Evolutionary conservation across 2,797 vertebrate species (phyloP).

Genomic region (Spinibarbus caldwelli): DNA sequence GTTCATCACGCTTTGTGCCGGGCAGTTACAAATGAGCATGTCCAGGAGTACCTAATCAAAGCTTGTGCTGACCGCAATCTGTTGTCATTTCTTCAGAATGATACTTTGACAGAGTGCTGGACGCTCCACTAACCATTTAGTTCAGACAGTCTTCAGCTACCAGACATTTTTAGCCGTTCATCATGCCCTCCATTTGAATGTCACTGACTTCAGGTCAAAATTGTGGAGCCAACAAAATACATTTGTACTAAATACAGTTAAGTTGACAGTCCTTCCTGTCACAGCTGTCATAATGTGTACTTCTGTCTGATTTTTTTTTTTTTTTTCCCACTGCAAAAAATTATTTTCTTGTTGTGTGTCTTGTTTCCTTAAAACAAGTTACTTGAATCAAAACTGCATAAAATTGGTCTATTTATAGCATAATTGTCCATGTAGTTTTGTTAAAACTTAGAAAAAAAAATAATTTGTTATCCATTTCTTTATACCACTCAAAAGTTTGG

Average conservation of each 20-base stretch:
- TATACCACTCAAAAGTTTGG: neutral
- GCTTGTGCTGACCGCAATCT: constrained; percentile 20
- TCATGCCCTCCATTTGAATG: constrained; percentile 7
- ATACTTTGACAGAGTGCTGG: constrained; percentile 35
- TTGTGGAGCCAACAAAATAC: neutral
- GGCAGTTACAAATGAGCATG: constrained; percentile 29
- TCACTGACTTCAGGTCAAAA: neutral
- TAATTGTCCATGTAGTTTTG: no score
- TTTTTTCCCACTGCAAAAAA: neutral
- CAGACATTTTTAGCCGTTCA: constrained; percentile 13
- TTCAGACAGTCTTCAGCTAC: constrained; percentile 30
- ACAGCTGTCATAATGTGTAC: constrained; percentile 4
- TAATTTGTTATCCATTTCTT: no score
- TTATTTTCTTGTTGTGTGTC: neutral
- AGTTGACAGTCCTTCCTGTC: neutral
- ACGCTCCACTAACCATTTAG: constrained; percentile 41
- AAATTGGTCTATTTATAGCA: neutral
- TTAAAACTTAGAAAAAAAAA: no score
- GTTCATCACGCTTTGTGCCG: neutral
- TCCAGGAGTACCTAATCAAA: constrained; percentile 42
- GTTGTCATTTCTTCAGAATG: constrained; percentile 51
- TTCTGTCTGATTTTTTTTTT: no score
- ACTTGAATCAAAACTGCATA: neutral
- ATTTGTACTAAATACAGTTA: neutral
- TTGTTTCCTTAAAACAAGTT: neutral